Evolutionary conservation across 2,113 vertebrate genomes (phyloP).

Genomic region (Syngnathus scovelli): DNA sequence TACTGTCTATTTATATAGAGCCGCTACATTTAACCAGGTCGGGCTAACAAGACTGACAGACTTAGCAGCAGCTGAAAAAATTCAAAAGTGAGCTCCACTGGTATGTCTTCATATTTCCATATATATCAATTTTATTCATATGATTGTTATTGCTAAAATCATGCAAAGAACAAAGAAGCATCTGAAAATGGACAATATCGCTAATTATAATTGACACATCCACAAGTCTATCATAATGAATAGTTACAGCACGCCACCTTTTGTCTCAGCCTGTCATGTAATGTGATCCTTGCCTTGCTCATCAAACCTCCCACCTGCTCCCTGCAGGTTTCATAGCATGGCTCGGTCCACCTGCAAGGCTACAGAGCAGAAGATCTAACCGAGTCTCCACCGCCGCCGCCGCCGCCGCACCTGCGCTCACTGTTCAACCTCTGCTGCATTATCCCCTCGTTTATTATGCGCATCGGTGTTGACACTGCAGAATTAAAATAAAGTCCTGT

Average conservation of each 20-base stretch:
- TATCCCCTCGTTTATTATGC: constrained; percentile 32
- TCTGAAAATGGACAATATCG: neutral
- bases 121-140: too few species aligned
- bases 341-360: constrained; percentile 40
- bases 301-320: constrained; percentile 24
- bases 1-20: constrained; percentile 63
- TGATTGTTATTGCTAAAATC: neutral
- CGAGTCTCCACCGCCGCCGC: neutral
- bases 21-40: constrained; percentile 55
- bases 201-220: neutral
- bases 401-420: constrained; percentile 10
- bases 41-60: constrained; percentile 47
- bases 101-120: too few species aligned
- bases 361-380: constrained; percentile 24
- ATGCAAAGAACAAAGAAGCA: neutral
- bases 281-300: constrained; percentile 48
- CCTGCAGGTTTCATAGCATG: constrained; percentile 45
- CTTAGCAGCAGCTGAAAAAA: constrained; percentile 31
- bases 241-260: constrained; percentile 20
- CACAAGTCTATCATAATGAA: neutral
- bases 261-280: constrained; percentile 18
- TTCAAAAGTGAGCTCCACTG: too few species aligned
- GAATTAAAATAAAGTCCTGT: constrained; percentile 37
- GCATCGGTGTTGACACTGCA: constrained; percentile 37
- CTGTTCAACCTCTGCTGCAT: constrained; percentile 46